Base-by-base conservation (phyloP, 2,113 vertebrate species). In the Uria aalge region DNA sequence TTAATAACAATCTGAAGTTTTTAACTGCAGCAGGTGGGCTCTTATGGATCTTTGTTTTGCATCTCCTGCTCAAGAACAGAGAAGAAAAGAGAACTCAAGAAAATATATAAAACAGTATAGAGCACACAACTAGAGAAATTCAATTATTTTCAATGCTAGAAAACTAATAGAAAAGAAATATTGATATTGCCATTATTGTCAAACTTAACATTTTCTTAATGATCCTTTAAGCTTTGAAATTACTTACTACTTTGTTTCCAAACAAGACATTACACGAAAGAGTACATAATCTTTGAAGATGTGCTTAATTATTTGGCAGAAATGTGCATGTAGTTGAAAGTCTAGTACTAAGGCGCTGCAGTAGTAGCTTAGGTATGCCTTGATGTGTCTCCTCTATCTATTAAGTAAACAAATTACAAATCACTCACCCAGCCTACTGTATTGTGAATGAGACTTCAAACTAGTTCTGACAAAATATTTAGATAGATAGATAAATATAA, bases 41-140 rank as follows among this genome's bases (percentile, higher is more conserved):
- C 69, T 66, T 96, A 81, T 29, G 72, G 87, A 76, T 94, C 89
- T 97, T 66, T 97, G 76, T 68, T 97, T 90, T 95, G 71, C 90
- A 77, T 87, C 36, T 97, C 88, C 95, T 98, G 95, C 95, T 96
- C 79, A 95, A 94, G 77, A 91, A 96, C 80, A 98, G 53, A 95
- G 69, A 91, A 97, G 95, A 93, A 91, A 95, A 91, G 91, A 95
- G 62, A 97, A 83, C 90, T 95, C 64, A 97, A 95, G 74, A 96
- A 97, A 97, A 96, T 15, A 89, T 87, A 85, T 48, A 64, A 81
- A 92, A 82, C 69, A 93, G 59, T 19, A 60, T 21, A 94, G 53
- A 74, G 55, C 80, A 94, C 15, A 67, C 14, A 91, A 92, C 19
- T 71, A 88, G 27, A 64, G 13, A 92, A 47, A 87, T 20, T 38